Evolutionary conservation across 2,113 vertebrate genomes (phyloP).

Genomic region (Sardina pilchardus): DNA sequence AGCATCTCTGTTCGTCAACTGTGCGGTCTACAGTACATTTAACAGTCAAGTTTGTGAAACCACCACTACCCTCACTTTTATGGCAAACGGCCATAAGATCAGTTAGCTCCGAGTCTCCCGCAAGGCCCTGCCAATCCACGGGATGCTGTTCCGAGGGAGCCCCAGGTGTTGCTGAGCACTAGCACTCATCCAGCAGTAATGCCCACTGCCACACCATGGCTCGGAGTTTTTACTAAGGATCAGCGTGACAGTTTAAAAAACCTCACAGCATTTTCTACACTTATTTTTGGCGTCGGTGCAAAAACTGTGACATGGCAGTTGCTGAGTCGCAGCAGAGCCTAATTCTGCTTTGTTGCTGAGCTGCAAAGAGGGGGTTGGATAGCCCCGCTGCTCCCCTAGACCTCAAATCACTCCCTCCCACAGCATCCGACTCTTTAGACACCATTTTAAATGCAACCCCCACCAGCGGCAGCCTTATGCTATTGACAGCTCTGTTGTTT

Average conservation of each 20-base stretch:
- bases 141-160: conserved; percentile 35
- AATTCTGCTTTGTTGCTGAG: not conserved
- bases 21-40: not conserved
- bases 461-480: not conserved
- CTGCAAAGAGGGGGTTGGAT: not conserved
- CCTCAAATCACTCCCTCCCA: not conserved
- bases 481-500: not conserved
- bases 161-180: conserved; percentile 59
- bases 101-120: not conserved
- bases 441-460: not conserved
- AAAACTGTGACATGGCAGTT: not conserved
- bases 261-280: not conserved
- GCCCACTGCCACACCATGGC: conserved; percentile 16
- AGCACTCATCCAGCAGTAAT: conserved; percentile 56
- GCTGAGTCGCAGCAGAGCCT: not conserved
- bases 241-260: not conserved
- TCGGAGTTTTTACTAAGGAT: not conserved
- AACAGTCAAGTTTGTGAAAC: not conserved
- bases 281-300: not conserved
- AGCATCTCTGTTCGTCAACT: not conserved
- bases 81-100: not conserved
- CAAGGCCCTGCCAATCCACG: not conserved
- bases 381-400: not conserved
- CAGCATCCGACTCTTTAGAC: not conserved
- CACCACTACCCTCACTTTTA: not conserved